These are phyloP conservation scores for Upupa epops DNA, from an alignment of 2,113 vertebrate species.

Conservation along the genomic window DNA sequence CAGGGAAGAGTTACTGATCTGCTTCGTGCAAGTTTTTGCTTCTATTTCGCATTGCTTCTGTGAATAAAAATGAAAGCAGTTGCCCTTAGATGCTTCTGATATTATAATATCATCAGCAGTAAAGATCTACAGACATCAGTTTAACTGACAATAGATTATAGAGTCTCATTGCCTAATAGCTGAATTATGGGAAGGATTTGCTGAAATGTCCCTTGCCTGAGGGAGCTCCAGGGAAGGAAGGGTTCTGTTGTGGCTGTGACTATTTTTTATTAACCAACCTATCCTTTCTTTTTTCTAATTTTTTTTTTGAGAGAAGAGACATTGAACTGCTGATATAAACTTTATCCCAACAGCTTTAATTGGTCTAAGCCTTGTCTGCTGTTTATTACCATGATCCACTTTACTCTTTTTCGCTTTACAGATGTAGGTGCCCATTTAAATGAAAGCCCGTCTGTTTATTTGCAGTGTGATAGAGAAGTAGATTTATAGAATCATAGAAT, in stretches of 20 bases:
- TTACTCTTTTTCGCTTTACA: not conserved
- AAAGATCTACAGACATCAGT: conserved; percentile 11
- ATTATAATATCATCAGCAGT: not conserved
- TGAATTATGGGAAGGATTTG: not conserved
- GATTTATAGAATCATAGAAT: too few species aligned
- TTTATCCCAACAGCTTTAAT: not conserved
- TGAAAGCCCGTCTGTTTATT: not conserved
- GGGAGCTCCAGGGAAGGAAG: not conserved
- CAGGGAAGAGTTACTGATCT: not conserved
- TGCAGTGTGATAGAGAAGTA: too few species aligned
- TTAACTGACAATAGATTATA: conserved; percentile 4
- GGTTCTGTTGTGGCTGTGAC: not conserved
- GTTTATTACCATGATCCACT: not conserved
- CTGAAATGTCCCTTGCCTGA: not conserved
- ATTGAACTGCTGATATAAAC: not conserved
- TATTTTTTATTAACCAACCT: not conserved
- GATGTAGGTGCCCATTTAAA: not conserved
- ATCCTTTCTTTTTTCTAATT: not conserved
- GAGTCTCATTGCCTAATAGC: not conserved
- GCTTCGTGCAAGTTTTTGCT: not conserved
- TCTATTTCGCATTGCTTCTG: conserved; percentile 13
- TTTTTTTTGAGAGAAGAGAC: not conserved
- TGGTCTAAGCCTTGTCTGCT: not conserved
- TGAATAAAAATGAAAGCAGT: conserved; percentile 17
- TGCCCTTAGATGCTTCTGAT: conserved; percentile 11